Evolutionary conservation across 2,797 vertebrate species (phyloP), one percentile per base, ranked within the genome.

Genomic region (Neopelma chrysocephalum): DNA sequence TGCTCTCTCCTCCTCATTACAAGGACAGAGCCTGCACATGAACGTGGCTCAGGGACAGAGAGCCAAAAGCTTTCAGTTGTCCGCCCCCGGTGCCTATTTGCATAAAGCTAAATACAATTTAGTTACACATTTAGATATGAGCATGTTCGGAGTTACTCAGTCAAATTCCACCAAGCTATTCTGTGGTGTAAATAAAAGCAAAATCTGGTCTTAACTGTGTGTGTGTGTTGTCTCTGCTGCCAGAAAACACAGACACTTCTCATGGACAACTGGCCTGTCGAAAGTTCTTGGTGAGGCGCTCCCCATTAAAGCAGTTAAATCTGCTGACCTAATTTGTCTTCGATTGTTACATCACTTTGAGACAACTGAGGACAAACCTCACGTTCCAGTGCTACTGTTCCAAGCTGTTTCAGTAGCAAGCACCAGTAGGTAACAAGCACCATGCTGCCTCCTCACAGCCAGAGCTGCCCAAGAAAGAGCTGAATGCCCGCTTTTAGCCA

Each of bases 301-400:
- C 43, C 27, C 43, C 3, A 2, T 77, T 64, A 92, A 80, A 95
- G 83, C 70, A 77, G 83, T 53, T 82, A 62, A 71, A 93, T 68
- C 68, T 50, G 56, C 56, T 95, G 92, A 87, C 93, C 94, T 94
- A 57, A 92, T 94, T 94, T 94, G 82, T 34, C 89, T 56, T 75
- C 71, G 75, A 61, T 82, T 68, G 57, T 83, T 91, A 91, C 79
- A 91, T 93, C 95, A 94, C 90, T 51, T 89, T 42, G 68, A 94
- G 93, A 96, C 86, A 93, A 60, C 89, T 42, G 78, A 96, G 94
- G 93, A 94, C 86, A 93, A 82, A 66, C 43, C 48, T 82, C 83
- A 72, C 77, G 65, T 84, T n/a, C 43, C 81, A 64, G 68, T 15
- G 71, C 51, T n/a, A n/a, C 81, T 25, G 73, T 53, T 87, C 73